Evolutionary conservation across 2,888 invertebrate species (phyloP).

Genomic region (Hyalella azteca): DNA sequence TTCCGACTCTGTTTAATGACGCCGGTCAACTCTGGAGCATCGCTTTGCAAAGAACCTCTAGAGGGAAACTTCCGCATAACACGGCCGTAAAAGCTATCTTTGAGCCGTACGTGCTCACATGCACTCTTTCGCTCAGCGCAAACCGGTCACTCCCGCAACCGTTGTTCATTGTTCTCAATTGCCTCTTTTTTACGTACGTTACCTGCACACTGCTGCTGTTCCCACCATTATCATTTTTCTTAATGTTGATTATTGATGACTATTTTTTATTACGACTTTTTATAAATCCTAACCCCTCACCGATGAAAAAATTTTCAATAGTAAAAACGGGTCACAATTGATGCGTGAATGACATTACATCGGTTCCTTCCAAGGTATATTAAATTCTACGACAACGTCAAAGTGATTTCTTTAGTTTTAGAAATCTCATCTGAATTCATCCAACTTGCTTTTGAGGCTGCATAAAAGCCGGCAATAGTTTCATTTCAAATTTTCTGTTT

Average conservation of each 20-base stretch:
- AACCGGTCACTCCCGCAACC: background rate
- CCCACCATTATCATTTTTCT: background rate
- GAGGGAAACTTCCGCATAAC: constrained; percentile 29
- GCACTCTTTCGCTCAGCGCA: background rate
- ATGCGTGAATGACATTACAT: too few relatives aligned
- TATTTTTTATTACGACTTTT: too few relatives aligned
- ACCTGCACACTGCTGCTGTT: background rate
- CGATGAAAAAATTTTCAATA: too few relatives aligned
- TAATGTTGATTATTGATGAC: too few relatives aligned
- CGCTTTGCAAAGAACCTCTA: constrained; percentile 28
- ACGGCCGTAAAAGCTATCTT: constrained; percentile 28
- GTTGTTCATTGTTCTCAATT: constrained; percentile 13
- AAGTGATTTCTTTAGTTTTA: too few relatives aligned
- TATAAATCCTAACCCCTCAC: too few relatives aligned
- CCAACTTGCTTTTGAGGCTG: too few relatives aligned
- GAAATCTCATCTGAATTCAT: too few relatives aligned
- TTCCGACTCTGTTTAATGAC: constrained; percentile 19
- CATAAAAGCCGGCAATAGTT: background rate
- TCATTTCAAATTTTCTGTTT: background rate
- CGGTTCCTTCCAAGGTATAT: too few relatives aligned
- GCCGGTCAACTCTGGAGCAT: background rate
- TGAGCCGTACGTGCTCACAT: background rate
- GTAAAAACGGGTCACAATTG: too few relatives aligned
- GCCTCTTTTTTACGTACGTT: background rate
- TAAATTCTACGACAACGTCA: too few relatives aligned